phyloP scores from a whole-genome alignment of 2,797 vertebrate species.

The Sebastes cheni region DNA sequence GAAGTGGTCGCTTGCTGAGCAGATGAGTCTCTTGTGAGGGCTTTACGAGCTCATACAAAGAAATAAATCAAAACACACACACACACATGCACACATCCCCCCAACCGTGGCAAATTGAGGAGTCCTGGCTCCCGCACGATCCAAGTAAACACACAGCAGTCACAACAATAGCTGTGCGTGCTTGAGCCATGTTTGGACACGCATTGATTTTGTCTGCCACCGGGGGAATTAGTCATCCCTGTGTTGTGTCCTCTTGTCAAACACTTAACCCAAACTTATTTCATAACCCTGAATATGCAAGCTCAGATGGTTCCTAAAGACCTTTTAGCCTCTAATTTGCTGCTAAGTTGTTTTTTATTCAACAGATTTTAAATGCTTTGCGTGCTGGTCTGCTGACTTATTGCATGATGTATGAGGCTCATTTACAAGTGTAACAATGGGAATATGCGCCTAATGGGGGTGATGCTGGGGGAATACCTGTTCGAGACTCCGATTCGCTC shows the following conservation, averaged over 20 bases:
- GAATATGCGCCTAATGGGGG: slow-evolving; percentile 45
- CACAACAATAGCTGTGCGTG: neutral
- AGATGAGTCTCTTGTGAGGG: slow-evolving; percentile 30
- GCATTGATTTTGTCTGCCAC: neutral
- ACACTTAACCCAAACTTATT: slow-evolving; percentile 15
- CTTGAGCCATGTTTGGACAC: neutral
- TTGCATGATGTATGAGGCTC: slow-evolving; percentile 66
- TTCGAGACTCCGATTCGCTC: neutral
- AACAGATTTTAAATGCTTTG: slow-evolving; percentile 45
- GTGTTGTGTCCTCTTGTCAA: neutral
- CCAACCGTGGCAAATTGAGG: neutral
- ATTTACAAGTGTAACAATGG: slow-evolving; percentile 59
- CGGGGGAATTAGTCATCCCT: slow-evolving; percentile 9
- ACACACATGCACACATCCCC: neutral
- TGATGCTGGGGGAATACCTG: slow-evolving; percentile 48
- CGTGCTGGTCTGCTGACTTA: slow-evolving; percentile 31
- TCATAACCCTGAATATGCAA: slow-evolving; percentile 10
- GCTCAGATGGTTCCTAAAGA: slow-evolving; percentile 25
- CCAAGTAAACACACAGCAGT: neutral
- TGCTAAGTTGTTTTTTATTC: slow-evolving; percentile 58
- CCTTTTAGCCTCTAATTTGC: slow-evolving; percentile 48
- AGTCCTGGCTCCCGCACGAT: neutral
- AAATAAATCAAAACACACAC: slow-evolving; percentile 18
- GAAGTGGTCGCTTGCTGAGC: slow-evolving; percentile 45
- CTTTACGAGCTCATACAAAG: slow-evolving; percentile 15